Evolutionary conservation across 2,113 vertebrate species (phyloP), one percentile per base, ranked within the genome.

Genomic region (Vireo altiloquus): DNA sequence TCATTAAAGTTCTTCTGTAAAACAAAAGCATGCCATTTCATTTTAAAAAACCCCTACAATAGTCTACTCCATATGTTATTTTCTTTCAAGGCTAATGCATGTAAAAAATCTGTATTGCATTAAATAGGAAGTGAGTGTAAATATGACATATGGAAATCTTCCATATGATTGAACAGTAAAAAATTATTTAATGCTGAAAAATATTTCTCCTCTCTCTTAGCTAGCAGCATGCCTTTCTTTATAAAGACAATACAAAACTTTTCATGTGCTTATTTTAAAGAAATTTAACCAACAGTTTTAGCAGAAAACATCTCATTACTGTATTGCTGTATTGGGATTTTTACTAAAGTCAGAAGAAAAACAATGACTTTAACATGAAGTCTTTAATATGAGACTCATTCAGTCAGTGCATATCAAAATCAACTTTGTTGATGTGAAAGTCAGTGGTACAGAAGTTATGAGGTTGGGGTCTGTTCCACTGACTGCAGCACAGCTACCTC

Each of bases 1-100:
- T 11, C 18, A 80, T 96, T 96, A 97, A 97, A 95, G 96, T 97
- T 96, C 74, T 78, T 96, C 6, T 57, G 17, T 72, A 82, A 96
- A 96, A 96, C 63, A 96, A 94, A 95, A 87, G 66, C 94, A 90
- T 95, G 77, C 39, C 23, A 68, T 90, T 89, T 75, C 47, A 87
- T 78, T 53, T 79, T 80, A 88, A 39, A 80, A 94, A 82, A 35
- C 52, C 89, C 44, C 72, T 90, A 39, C 21, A 28, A 28, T 31
- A 60, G 64, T 11, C 28, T 76, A 37, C 68, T 82, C 64, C 88
- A 42, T 78, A 82, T 50, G 30, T 69, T 90, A 60, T 71, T 95
- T 82, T 91, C 59, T 96, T 94, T 94, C 57, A 93, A 85, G 40
- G 44, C 4, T 7, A 2, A 70, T 54, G 60, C 53, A 61, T 76